These are phyloP conservation scores for Paracentrotus lividus DNA, from an alignment of 53 echinoderm and acorn worm species.

Conservation along the genomic window DNA sequence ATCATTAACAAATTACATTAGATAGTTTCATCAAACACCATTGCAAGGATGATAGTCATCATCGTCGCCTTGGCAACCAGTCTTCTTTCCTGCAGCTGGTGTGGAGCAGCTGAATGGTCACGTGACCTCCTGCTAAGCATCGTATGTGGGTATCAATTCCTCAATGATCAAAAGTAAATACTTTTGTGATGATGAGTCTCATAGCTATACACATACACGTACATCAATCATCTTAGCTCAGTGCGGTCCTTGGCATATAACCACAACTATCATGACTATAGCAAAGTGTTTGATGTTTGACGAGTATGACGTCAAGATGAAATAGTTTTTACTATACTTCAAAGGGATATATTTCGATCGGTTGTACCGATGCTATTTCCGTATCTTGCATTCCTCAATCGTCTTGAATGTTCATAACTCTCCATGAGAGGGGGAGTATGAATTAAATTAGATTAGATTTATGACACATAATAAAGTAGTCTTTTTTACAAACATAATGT, in stretches of 20 bases:
- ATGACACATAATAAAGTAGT: too few species aligned
- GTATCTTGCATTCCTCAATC: too few species aligned
- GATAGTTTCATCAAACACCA: slow-evolving; percentile 37
- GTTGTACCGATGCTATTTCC: neutral
- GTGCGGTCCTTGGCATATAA: neutral
- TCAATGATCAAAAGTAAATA: slow-evolving; percentile 28
- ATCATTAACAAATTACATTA: slow-evolving; percentile 1
- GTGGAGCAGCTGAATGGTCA: neutral
- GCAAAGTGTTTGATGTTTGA: neutral
- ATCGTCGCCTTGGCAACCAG: neutral
- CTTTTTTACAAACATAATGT: too few species aligned
- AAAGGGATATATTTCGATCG: neutral
- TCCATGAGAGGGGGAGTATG: too few species aligned
- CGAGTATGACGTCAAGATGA: neutral
- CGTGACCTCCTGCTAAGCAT: slow-evolving; percentile 5
- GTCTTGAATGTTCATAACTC: too few species aligned
- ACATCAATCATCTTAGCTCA: slow-evolving; percentile 1
- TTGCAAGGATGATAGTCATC: slow-evolving; percentile 23
- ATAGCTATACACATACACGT: slow-evolving; percentile 26
- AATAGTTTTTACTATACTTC: slow-evolving; percentile 14
- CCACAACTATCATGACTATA: neutral
- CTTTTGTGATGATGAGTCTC: neutral
- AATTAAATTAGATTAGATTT: too few species aligned
- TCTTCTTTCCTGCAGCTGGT: slow-evolving; percentile 11
- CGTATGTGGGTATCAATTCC: neutral